Base-by-base conservation (phyloP, 2,797 vertebrate genomes). In the Fistularia tabacaria region DNA sequence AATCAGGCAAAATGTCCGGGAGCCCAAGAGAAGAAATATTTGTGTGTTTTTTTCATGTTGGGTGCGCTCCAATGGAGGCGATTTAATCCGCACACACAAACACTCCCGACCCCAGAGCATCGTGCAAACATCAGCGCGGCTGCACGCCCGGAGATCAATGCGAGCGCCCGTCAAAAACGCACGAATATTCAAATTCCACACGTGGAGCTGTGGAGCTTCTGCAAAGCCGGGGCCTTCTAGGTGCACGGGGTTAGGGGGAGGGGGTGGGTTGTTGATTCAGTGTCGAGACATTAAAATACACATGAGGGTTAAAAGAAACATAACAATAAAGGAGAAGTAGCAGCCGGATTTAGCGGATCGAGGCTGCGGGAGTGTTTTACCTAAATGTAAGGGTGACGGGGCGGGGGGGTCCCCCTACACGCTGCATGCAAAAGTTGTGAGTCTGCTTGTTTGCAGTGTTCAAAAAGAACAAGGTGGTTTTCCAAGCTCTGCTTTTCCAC, bases 161-260 rank as follows among this genome's bases (percentile, higher is more conserved):
- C 51, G 55, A 54, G 49, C 41, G 44, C 15, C 48, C 43, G 43
- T 46, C 42, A 55, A 72, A 59, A 42, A 36, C 49, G 10, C 50
- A 3, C 13, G 7, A 37, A 7, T 38, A 3, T 52, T 52, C 42
- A 1, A n/a, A 41, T 11, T 9, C 14, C 51, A 12, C 14, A 12
- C 39, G 9, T 46, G 36, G 13, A 43, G 38, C 36, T 42, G 5
- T 10, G 43, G 43, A 46, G 53, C 10, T 11, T 54, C 71, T 53
- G 57, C 83, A 88, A 84, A 85, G 81, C 77, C 80, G 80, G 77
- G 76, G 83, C 83, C 87, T 84, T 88, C 78, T 80, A 25, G 5
- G 25, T 25, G 25, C 25, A 25, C 25, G 25, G 25, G 25, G 25
- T 25, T 25, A n/a, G 25, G 25, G 25, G 25, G 25, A 25, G 25